Base-by-base conservation (phyloP, 2,113 vertebrate genomes). In the Ctenodactylus gundi region DNA sequence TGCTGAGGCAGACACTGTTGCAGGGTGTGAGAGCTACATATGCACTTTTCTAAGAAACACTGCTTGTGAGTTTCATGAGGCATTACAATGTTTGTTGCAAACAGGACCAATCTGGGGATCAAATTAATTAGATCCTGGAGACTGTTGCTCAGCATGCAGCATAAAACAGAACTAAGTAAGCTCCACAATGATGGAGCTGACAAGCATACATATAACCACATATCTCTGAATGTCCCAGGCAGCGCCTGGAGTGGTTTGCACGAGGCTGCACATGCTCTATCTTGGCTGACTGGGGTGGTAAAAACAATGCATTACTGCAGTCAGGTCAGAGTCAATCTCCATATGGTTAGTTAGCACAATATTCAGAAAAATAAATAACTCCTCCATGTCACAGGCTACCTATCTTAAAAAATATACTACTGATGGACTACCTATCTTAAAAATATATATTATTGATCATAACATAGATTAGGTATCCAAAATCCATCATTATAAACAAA, bases 51-150 rank as follows among this genome's bases (percentile, higher is more conserved):
- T 67, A 80, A 89, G 87, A 83, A 85, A 86, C 49, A 65, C 73
- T 78, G 64, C 60, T 49, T 82, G 77, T 44, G 65, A 93, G 41
- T 21, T 85, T 93, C 90, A 91, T 91, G 90, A 96, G 60, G 67
- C 82, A 76, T 78, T 51, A 75, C 13, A 23, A 85, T 81, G 65
- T 90, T 73, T 93, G 94, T 53, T 46, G 82, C n/a, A 89, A 93
- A 90, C 14, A 78, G 49, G 55, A 72, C n/a, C 77, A 62, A 55
- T 25, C 73, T 78, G 55, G 80, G 46, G 80, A 75, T 39, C 85
- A 60, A 73, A 91, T 73, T 83, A 89, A 89, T 94, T 75, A 55
- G 80, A 83, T 23, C 51, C n/a, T 44, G 23, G 65, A 73, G 87
- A 70, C 70, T 62, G 44, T 17, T 90, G 73, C n/a, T 93, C 44